Evolutionary conservation across 1,140 invertebrate species (phyloP).

Genomic region (Drosophila truncata): DNA sequence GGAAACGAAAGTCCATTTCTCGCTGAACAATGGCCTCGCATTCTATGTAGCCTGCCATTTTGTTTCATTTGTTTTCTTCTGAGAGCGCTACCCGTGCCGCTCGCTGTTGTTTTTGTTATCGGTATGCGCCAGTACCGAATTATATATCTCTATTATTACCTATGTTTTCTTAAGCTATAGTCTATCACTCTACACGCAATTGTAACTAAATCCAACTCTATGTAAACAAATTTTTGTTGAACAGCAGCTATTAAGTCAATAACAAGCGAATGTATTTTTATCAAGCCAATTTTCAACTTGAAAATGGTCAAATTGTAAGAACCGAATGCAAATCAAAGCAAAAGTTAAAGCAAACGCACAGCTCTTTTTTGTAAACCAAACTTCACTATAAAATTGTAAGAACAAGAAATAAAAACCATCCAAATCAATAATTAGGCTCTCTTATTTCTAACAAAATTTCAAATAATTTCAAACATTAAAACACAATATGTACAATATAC

Average conservation of each 20-base stretch:
- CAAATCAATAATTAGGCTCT: constrained; percentile 52
- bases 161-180: constrained; percentile 62
- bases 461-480: constrained; percentile 50
- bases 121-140: constrained; percentile 67
- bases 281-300: constrained; percentile 46
- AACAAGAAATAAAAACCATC: constrained; percentile 62
- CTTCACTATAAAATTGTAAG: constrained; percentile 62
- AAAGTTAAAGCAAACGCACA: constrained; percentile 12
- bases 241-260: constrained; percentile 75
- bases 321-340: constrained; percentile 22
- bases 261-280: constrained; percentile 63
- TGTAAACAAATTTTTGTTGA: constrained; percentile 73
- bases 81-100: constrained; percentile 39
- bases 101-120: constrained; percentile 75
- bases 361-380: constrained; percentile 61
- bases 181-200: constrained; percentile 46
- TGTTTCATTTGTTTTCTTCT: constrained; percentile 62
- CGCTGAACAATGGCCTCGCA: constrained; percentile 73
- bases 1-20: constrained; percentile 50
- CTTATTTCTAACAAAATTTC: constrained; percentile 39
- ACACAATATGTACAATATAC: constrained; percentile 9
- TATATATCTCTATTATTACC: constrained; percentile 49
- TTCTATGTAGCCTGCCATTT: constrained; percentile 50
- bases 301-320: constrained; percentile 43
- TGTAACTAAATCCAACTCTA: constrained; percentile 56